Conservation (phyloP, 2,113 vertebrate genomes). For the Barnardius zonarius region DNA sequence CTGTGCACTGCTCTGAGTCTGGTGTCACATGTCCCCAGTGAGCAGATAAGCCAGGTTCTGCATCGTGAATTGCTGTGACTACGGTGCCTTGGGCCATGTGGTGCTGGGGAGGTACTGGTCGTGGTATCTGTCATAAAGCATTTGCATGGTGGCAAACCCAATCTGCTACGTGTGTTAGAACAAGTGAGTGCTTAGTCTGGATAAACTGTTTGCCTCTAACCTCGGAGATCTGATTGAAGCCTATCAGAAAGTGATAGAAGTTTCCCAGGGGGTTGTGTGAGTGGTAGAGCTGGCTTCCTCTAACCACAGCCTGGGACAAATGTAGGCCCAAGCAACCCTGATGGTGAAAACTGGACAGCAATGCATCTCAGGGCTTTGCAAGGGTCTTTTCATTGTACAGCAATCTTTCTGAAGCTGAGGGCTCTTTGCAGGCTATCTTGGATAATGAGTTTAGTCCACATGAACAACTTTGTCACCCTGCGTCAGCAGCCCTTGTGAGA, state of each 20-base stretch:
- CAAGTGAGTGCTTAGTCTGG: background rate
- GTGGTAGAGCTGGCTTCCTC: background rate
- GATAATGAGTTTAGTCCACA: background rate
- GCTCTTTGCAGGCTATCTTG: background rate
- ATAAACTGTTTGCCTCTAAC: background rate
- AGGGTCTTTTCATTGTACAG: background rate
- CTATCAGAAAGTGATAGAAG: background rate
- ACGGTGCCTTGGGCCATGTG: fast-evolving
- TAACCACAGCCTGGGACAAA: background rate
- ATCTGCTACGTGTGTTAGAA: background rate
- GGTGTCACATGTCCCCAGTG: background rate
- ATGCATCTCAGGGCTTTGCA: background rate
- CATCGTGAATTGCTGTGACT: background rate
- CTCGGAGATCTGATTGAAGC: background rate
- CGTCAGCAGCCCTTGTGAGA: background rate
- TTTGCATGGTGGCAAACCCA: background rate
- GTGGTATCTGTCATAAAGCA: background rate
- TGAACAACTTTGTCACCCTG: background rate
- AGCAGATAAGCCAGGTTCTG: background rate
- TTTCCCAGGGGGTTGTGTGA: background rate
- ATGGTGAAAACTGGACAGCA: background rate
- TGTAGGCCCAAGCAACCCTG: background rate
- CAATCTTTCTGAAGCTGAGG: background rate
- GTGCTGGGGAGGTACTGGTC: fast-evolving
- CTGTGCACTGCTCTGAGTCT: background rate